Conservation (phyloP, 2,113 vertebrate genomes). For the Natator depressus region DNA sequence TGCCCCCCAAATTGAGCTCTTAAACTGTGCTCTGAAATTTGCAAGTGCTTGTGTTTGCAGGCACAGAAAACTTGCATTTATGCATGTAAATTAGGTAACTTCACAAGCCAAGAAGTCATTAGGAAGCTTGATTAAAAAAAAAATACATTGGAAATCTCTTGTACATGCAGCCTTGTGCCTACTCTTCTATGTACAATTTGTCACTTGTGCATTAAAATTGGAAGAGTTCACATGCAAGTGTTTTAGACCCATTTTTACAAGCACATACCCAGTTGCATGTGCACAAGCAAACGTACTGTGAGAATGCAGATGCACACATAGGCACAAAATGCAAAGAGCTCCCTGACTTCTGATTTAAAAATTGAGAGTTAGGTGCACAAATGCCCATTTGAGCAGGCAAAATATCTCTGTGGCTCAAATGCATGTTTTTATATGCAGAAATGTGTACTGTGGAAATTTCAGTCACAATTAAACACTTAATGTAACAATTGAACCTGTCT, state of each 20-base stretch:
- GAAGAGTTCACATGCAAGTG: not conserved
- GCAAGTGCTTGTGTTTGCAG: not conserved
- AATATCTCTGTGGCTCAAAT: not conserved
- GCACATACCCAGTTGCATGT: accelerated
- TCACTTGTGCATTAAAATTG: accelerated
- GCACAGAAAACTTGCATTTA: not conserved
- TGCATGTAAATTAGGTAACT: not conserved
- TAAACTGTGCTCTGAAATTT: not conserved
- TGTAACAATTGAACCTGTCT: conserved; percentile 50
- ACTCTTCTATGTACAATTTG: not conserved
- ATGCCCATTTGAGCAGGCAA: not conserved
- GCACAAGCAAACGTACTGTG: not conserved
- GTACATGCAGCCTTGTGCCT: not conserved
- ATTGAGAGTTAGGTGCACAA: not conserved
- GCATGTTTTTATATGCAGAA: conserved; percentile 53
- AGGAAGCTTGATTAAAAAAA: not conserved
- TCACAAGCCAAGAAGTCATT: not conserved
- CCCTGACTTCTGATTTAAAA: conserved; percentile 12
- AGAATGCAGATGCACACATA: accelerated
- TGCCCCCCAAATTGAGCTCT: not conserved
- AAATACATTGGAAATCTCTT: not conserved
- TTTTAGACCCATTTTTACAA: not conserved
- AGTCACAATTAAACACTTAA: conserved; percentile 67
- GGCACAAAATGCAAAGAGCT: not conserved
- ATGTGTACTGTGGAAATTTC: conserved; percentile 30